Base-by-base conservation (phyloP, 2,113 vertebrate genomes). In the Sylvietta virens region DNA sequence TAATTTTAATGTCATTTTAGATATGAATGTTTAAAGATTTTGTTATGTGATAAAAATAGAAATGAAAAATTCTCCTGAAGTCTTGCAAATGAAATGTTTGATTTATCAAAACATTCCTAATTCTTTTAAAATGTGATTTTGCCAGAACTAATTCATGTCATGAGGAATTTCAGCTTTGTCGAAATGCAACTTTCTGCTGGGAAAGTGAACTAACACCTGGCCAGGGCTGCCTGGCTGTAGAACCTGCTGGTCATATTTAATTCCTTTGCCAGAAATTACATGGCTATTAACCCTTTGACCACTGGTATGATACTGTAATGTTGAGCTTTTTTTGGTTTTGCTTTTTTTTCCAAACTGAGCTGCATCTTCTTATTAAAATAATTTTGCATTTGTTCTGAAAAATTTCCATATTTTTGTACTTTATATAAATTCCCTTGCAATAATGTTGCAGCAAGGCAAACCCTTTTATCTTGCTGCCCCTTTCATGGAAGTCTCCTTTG, bases 401-500 rank as follows among this genome's bases (percentile, higher is more conserved):
- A 66, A 57, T 56, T 67, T 86, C 88, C 69, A 16, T 94, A 24
- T 74, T 94, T 95, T 92, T 72, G 14, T 92, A 44, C 19, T 61
- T 87, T 50, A 15, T 50, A 51, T 51, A 24, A 77, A 35, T 35
- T 90, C 12, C 27, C 47, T 62, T 40, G 10, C 51, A 77, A 66
- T 66, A 85, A 87, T n/a, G n/a, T n/a, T n/a, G n/a, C n/a, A 42
- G n/a, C 74, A 94, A 92, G 22, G 11, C 78, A 92, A 51, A 53
- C 35, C 27, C 74, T 88, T 95, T 92, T 50, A 86, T 88, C 66
- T 90, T 50, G 20, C 71, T 95, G 42, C 19, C 79, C 47, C 51
- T 95, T 95, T 93, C 64, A 81, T 74, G 72, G 60, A 88, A 88
- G 61, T 86, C 82, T 96, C 90, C 31, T 95, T 88, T 88, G 76